Base-by-base conservation (phyloP, 1,140 invertebrate genomes). In the Lordiphosa mommai region DNA sequence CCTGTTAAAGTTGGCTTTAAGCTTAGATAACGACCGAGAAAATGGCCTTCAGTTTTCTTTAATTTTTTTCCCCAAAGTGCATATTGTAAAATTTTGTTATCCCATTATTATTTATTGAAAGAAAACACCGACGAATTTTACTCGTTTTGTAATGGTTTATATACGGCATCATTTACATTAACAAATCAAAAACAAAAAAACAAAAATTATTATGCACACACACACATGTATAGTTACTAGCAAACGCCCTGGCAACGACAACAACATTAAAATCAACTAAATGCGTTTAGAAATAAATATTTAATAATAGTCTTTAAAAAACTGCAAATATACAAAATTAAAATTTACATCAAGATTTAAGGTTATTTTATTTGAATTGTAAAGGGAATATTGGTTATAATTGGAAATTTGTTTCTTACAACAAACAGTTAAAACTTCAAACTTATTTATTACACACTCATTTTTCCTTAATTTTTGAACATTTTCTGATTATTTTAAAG, bases 101-200 rank as follows among this genome's bases (percentile, higher is more conserved):
- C n/a, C n/a, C 10, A 27, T 56, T 61, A 74, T 82, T 82, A 80
- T 80, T 82, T 80, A 80, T 80, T 79, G 48, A 70, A 46, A 47
- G 8, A 44, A 23, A 44, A 66, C 53, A 66, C 43, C 52, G 41
- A 57, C 43, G 52, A 63, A 52, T 59, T 79, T 61, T 61, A 51
- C 30, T 47, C 53, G 52, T 34, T 50, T 64, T 61, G 48, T 60
- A 65, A 65, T 55, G 51, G 37, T 44, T 61, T 56, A 60, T 56
- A 23, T 63, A 47, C 34, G 51, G 66, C 40, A 52, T 50, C 46
- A 57, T 59, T 63, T 61, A 68, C 53, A 69, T 41, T 55, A 63
- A 72, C 23, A 72, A 61, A 51, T 49, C 53, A 59, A 27, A 27
- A 27, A 27, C 23, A 5, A 6, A 27, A 7, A 27, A n/a, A n/a